These are phyloP conservation scores for Emydoidea blandingii DNA, from an alignment of 2,797 vertebrate species.

Conservation along the genomic window DNA sequence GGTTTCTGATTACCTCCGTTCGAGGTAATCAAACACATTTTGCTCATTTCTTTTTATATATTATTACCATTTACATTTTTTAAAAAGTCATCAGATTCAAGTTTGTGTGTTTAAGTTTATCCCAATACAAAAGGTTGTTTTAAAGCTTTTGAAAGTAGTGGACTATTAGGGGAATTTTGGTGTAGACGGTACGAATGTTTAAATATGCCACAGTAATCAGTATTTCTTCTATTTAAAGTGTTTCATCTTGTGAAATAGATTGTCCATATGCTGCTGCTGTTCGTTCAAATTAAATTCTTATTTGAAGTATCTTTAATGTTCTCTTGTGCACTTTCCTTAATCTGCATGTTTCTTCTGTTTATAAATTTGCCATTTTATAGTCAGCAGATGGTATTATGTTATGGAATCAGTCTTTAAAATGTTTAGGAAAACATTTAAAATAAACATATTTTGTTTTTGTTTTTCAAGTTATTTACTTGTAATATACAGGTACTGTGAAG, in stretches of 20 bases:
- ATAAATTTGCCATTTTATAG: not conserved
- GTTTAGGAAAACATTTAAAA: not conserved
- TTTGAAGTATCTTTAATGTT: not conserved
- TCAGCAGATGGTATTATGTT: not conserved
- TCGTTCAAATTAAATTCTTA: not conserved
- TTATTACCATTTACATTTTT: not conserved
- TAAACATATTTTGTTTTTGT: not conserved
- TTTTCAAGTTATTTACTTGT: not conserved
- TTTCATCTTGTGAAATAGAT: constrained; percentile 1
- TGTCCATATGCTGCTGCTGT: not conserved
- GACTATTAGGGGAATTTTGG: constrained; percentile 3
- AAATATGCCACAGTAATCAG: not conserved
- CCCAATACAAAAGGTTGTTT: not conserved
- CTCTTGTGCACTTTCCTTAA: not conserved
- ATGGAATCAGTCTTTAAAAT: not conserved
- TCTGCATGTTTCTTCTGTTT: not conserved
- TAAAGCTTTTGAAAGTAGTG: constrained; percentile 1
- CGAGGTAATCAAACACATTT: not conserved
- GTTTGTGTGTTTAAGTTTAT: not conserved
- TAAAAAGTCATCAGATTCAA: not conserved
- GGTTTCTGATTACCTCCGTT: not conserved
- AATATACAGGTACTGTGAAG: not conserved
- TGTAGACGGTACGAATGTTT: not conserved
- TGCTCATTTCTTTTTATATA: not conserved
- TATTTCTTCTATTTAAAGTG: not conserved